phyloP scores from a whole-genome alignment of 2,113 vertebrate species.

The Chlorodrepanis virens region DNA sequence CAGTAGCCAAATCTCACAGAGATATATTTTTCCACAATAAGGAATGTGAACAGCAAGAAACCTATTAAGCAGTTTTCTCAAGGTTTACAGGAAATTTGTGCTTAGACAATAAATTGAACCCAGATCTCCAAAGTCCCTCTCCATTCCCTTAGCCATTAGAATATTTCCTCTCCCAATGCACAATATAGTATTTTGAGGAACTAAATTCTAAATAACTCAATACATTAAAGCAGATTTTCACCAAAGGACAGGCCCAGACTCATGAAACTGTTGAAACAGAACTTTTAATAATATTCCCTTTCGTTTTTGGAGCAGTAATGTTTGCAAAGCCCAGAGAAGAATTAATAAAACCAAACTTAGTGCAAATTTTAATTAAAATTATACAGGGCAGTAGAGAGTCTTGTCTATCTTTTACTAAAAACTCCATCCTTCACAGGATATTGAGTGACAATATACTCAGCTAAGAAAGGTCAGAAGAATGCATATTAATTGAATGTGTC shows the following conservation, averaged over 20 bases:
- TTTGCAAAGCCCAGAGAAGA: neutral
- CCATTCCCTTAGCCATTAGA: neutral
- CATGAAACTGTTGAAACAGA: neutral
- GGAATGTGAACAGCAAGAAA: neutral
- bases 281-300: neutral
- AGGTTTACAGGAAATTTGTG: neutral
- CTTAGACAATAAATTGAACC: neutral
- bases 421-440: neutral
- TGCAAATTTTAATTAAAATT: slow-evolving; percentile 18
- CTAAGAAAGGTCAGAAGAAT: slow-evolving; percentile 6
- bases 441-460: neutral
- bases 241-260: neutral
- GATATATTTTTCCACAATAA: neutral
- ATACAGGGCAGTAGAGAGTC: neutral
- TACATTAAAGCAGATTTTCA: neutral
- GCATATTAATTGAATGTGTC: neutral
- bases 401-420: neutral
- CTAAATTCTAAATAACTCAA: neutral
- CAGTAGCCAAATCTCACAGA: neutral
- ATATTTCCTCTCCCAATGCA: neutral
- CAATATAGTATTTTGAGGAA: neutral
- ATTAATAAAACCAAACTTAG: neutral
- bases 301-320: neutral
- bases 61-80: neutral
- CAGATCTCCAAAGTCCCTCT: neutral